Evolutionary conservation across 2,888 invertebrate species (phyloP).

Genomic region (Spisula solida): DNA sequence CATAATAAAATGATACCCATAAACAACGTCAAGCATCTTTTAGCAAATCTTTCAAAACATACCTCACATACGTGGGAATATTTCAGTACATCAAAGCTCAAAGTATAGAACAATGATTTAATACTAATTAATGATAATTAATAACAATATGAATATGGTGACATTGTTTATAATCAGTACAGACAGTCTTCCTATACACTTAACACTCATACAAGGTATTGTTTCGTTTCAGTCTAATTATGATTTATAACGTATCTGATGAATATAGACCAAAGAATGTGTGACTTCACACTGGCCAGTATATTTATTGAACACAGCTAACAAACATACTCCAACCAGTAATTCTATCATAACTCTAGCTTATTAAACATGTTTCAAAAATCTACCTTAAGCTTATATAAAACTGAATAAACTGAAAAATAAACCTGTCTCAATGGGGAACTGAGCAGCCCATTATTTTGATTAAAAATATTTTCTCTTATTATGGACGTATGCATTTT

Average conservation of each 20-base stretch:
- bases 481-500: no score
- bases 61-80: background rate
- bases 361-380: background rate
- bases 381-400: background rate
- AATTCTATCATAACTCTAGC: background rate
- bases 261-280: background rate
- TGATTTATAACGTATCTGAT: background rate
- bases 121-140: constrained; percentile 11
- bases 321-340: background rate
- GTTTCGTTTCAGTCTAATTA: background rate
- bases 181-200: background rate
- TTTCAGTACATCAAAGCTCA: constrained; percentile 4
- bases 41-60: no score
- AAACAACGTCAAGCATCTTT: no score
- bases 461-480: no score
- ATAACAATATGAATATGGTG: background rate
- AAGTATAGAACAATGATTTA: background rate
- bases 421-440: background rate
- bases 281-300: background rate
- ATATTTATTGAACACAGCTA: background rate
- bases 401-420: background rate
- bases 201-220: background rate
- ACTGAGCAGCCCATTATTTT: no score
- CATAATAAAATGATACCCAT: no score
- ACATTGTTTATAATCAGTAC: background rate